Conservation (phyloP, 1,140 invertebrate species). For the Lepidurus apus region DNA sequence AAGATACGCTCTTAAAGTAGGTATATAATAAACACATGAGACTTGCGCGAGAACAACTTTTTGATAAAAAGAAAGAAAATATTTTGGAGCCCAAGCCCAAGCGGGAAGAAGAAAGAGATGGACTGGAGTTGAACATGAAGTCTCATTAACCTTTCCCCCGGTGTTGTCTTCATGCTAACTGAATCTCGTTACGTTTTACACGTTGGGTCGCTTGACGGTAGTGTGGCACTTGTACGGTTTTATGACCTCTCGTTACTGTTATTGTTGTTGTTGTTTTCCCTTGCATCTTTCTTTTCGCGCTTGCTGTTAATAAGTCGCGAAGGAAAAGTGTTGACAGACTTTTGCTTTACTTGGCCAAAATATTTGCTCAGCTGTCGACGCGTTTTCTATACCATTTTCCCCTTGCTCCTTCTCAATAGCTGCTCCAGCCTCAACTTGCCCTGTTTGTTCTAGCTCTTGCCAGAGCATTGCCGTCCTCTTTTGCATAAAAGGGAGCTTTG, state of each 20-base stretch:
- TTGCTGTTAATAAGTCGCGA: neutral
- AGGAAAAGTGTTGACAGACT: constrained; percentile 16
- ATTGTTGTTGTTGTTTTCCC: neutral
- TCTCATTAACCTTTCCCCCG: neutral
- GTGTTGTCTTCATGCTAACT: neutral
- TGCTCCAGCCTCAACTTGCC: neutral
- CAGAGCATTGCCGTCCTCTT: neutral
- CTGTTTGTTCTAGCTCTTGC: neutral
- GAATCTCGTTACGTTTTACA: neutral
- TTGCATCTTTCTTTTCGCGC: neutral
- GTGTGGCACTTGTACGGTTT: neutral
- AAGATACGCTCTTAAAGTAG: neutral
- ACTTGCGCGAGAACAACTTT: no score
- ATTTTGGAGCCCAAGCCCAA: no score
- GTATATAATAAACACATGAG: neutral
- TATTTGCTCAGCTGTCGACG: constrained; percentile 18
- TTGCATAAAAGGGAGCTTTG: neutral
- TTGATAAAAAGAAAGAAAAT: no score
- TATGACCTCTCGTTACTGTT: neutral
- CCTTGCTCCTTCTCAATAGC: neutral
- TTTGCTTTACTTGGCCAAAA: constrained; percentile 7
- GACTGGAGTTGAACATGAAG: neutral
- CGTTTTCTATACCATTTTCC: neutral
- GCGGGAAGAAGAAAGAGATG: neutral
- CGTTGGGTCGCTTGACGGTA: neutral